Evolutionary conservation across 2,113 vertebrate species (phyloP).

Genomic region (Oryzias javanicus): DNA sequence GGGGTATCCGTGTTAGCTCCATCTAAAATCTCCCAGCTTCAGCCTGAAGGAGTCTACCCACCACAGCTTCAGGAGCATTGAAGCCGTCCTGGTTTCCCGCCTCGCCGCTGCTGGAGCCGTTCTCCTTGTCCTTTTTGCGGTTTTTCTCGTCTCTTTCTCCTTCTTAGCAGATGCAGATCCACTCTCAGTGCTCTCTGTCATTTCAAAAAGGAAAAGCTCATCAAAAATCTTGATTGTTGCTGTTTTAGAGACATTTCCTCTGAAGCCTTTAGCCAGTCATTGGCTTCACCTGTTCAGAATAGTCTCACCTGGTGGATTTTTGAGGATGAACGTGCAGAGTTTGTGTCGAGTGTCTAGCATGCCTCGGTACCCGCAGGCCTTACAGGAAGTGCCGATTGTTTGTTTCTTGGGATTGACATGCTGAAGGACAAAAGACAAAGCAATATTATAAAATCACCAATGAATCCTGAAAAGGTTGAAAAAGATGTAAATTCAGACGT

Average conservation of each 20-base stretch:
- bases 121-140: constrained; percentile 96
- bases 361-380: constrained; percentile 97
- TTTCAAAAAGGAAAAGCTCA: background rate
- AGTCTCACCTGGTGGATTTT: constrained; percentile 96
- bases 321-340: constrained; percentile 99
- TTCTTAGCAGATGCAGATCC: constrained; percentile 91
- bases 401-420: constrained; percentile 99
- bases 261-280: background rate
- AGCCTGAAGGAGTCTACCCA: constrained; percentile 41
- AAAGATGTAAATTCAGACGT: background rate
- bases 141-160: constrained; percentile 98
- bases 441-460: background rate
- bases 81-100: constrained; percentile 82
- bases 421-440: constrained; percentile 63
- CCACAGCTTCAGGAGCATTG: constrained; percentile 87
- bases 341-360: constrained; percentile 99
- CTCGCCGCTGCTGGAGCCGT: constrained; percentile 90
- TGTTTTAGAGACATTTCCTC: background rate
- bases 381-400: constrained; percentile 98
- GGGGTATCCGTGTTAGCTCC: too few species aligned
- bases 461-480: background rate
- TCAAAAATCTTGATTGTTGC: background rate
- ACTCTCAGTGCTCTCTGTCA: constrained; percentile 84
- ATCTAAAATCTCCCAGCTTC: too few species aligned
- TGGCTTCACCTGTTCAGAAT: fast-evolving